phyloP scores from a whole-genome alignment of 2,888 invertebrate genomes.

The Crossocerus cetratus region DNA sequence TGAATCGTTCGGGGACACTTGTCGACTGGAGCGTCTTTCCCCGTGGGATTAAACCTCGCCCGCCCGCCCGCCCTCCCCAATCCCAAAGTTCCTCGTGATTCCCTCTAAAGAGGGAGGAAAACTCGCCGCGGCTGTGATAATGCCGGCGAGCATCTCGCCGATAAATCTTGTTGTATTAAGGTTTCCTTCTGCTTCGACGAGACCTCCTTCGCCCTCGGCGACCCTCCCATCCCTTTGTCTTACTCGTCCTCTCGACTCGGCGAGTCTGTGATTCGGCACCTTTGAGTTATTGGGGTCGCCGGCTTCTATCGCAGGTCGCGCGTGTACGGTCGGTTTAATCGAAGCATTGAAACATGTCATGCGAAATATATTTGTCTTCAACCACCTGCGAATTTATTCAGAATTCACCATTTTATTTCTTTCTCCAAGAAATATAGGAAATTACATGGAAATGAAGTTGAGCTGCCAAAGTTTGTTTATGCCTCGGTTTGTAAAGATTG shows the following conservation, averaged over 20 bases:
- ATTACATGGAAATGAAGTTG: no score
- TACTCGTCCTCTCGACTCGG: slow-evolving; percentile 3
- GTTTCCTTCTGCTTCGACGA: slow-evolving; percentile 22
- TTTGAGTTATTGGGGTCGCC: slow-evolving; percentile 18
- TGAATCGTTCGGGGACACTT: slow-evolving; percentile 61
- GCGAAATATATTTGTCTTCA: no score
- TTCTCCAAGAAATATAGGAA: no score
- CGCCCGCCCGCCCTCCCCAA: slow-evolving; percentile 20
- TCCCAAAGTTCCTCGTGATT: slow-evolving; percentile 38
- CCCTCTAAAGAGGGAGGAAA: slow-evolving; percentile 41
- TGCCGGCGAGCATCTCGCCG: slow-evolving; percentile 52
- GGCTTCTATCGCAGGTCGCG: no score
- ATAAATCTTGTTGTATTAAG: slow-evolving; percentile 60
- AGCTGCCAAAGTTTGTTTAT: no score
- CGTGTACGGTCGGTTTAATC: no score
- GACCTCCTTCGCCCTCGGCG: slow-evolving; percentile 9
- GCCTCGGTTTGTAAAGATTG: no score
- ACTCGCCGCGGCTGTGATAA: slow-evolving; percentile 54
- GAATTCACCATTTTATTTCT: no score
- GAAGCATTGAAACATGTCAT: no score
- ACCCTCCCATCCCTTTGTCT: slow-evolving; percentile 12
- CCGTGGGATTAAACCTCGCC: slow-evolving; percentile 58
- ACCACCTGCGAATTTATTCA: no score
- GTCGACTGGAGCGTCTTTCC: slow-evolving; percentile 55
- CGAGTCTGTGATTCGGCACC: background rate